Evolutionary conservation across 2,888 invertebrate genomes (phyloP), one percentile per base, ranked within the genome.

Genomic region (Macrophya alboannulata): DNA sequence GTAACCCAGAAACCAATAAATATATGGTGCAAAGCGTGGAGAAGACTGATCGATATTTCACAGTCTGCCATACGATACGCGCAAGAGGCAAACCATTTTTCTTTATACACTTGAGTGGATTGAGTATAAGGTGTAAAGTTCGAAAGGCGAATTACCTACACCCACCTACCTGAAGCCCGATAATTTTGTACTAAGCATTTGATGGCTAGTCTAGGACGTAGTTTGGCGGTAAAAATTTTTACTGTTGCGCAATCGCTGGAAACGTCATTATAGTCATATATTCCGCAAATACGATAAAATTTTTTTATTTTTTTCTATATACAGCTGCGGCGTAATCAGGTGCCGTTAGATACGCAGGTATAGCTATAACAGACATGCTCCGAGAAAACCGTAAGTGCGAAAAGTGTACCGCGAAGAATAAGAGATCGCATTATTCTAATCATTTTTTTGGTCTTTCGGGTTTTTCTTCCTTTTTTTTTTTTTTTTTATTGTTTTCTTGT

Each of bases 1-100:
- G 17, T 59, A 37, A 79, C 21, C 59, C 59, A 79, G 51, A 79
- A 79, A 79, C 31, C n/a, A 59, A 31, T 31, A n/a, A 31, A n/a
- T 71, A 71, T 37, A 59, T 51, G 31, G 55, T 79, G 40, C 59
- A 37, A 59, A 79, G 59, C 51, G 21, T 48, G 51, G 17, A 21
- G 4, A 21, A 3, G 45, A 48, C 45, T 5, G 76, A 76, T 10
- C 31, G 31, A 51, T n/a, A 55, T 55, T 21, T 31, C 43, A 48
- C 51, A n/a, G 43, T n/a, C n/a, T 31, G 48, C 21, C 31, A 76
- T 48, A n/a, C 76, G 76, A 48, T 48, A 76, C 48, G 10, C 40
- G 10, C 40, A 25, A 76, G 3, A 15, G 25, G 1, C 9, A 31
- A 12, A 25, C 25, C 72, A 40, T 25, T 65, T 65, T 65, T 65